phyloP scores from a whole-genome alignment of 2,113 vertebrate species.

The chimpanzee (Pan troglodytes) region NHGRI_mPanTro3-v2.1_pri NC_072417.2:21544001-21544500 shows the following conservation, averaged over 20 bases:
- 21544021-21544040: slow-evolving; percentile 88
- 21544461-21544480: slow-evolving; percentile 58
- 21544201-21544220: slow-evolving; percentile 73
- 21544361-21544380: background rate
- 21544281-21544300: slow-evolving; percentile 81
- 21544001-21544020: slow-evolving; percentile 92
- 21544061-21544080: slow-evolving; percentile 88
- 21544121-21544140: slow-evolving; percentile 78
- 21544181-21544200: slow-evolving; percentile 71
- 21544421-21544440: slow-evolving; percentile 49
- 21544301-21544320: slow-evolving; percentile 64
- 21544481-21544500: slow-evolving; percentile 39
- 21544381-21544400: slow-evolving; percentile 63
- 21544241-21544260: slow-evolving; percentile 73
- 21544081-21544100: slow-evolving; percentile 82
- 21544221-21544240: slow-evolving; percentile 71
- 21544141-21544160: slow-evolving; percentile 46
- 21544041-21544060: slow-evolving; percentile 89
- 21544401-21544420: slow-evolving; percentile 52
- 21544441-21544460: slow-evolving; percentile 52
- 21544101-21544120: slow-evolving; percentile 82
- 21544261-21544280: slow-evolving; percentile 72
- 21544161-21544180: slow-evolving; percentile 78
- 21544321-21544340: slow-evolving; percentile 75
- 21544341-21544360: slow-evolving; percentile 57